phyloP scores from a whole-genome alignment of 2,797 vertebrate species.

The Gymnoscopelus braueri region DNA sequence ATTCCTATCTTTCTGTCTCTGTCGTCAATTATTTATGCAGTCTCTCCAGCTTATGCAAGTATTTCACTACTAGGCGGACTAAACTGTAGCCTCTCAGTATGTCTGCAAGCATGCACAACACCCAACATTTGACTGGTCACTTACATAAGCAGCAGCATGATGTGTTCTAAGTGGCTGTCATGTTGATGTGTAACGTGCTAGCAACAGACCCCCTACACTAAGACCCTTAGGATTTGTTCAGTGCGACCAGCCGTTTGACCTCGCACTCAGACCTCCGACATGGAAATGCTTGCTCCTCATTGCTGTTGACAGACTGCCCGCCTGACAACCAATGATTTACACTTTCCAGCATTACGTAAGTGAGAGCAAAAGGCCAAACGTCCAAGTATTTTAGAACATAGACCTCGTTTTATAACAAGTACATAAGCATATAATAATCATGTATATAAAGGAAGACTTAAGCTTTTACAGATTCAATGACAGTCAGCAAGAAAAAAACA shows the following conservation, averaged over 20 bases:
- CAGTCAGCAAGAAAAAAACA: no score
- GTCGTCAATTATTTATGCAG: constrained; percentile 13
- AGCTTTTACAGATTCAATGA: no score
- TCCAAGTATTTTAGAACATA: background rate
- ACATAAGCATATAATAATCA: no score
- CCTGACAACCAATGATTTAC: constrained; percentile 19
- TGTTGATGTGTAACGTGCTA: constrained; percentile 15
- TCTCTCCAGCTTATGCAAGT: constrained; percentile 6
- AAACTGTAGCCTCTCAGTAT: background rate
- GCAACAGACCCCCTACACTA: background rate
- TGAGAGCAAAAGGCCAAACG: constrained; percentile 5
- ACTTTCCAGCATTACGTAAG: constrained; percentile 5
- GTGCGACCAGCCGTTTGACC: constrained; percentile 33
- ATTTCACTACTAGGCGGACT: background rate
- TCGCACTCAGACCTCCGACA: constrained; percentile 33
- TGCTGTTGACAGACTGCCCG: constrained; percentile 6
- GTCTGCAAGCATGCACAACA: constrained; percentile 8
- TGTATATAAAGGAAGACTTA: no score
- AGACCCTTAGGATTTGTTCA: constrained; percentile 29
- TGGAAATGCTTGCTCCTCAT: constrained; percentile 10
- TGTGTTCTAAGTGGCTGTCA: constrained; percentile 26
- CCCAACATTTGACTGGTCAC: constrained; percentile 27
- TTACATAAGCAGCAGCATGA: constrained; percentile 36
- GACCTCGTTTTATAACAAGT: no score
- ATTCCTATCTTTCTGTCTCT: background rate